Evolutionary conservation across 2,113 vertebrate genomes (phyloP).

Genomic region (Daboia siamensis): DNA sequence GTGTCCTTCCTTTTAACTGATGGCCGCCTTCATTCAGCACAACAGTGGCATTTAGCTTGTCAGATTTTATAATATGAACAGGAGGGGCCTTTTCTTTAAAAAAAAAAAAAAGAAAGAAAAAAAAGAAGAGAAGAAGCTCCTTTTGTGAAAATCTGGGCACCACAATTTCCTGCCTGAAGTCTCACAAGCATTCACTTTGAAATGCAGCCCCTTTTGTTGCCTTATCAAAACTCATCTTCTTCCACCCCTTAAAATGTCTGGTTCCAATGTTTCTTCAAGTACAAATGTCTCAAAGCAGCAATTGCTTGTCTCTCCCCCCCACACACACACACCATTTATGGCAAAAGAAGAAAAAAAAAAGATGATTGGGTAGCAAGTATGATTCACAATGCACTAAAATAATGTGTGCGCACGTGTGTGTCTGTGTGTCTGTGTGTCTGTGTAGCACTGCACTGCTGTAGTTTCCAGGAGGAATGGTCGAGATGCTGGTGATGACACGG

Average conservation of each 20-base stretch:
- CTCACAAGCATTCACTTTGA: slow-evolving; percentile 16
- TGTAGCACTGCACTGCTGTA: neutral
- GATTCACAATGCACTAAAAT: neutral
- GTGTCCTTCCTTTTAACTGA: slow-evolving; percentile 44
- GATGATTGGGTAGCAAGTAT: neutral
- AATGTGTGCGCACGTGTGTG: neutral
- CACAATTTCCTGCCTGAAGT: neutral
- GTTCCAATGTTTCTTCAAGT: neutral
- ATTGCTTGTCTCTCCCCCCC: neutral
- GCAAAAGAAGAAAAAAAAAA: neutral
- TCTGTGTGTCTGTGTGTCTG: too few relatives aligned
- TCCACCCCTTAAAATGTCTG: neutral
- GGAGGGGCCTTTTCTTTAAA: neutral
- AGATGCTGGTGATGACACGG: neutral
- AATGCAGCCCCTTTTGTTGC: slow-evolving; percentile 10
- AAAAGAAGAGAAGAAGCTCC: slow-evolving; percentile 9
- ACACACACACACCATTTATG: neutral
- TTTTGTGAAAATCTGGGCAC: slow-evolving; percentile 18
- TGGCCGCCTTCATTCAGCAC: slow-evolving; percentile 37
- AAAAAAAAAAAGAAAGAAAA: neutral
- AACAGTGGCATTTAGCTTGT: neutral
- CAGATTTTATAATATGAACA: slow-evolving; percentile 27
- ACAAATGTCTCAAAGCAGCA: neutral
- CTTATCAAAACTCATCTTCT: neutral
- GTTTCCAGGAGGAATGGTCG: neutral